phyloP scores from a whole-genome alignment of 2,888 invertebrate genomes.

The Archaeoteleia sp. region DNA sequence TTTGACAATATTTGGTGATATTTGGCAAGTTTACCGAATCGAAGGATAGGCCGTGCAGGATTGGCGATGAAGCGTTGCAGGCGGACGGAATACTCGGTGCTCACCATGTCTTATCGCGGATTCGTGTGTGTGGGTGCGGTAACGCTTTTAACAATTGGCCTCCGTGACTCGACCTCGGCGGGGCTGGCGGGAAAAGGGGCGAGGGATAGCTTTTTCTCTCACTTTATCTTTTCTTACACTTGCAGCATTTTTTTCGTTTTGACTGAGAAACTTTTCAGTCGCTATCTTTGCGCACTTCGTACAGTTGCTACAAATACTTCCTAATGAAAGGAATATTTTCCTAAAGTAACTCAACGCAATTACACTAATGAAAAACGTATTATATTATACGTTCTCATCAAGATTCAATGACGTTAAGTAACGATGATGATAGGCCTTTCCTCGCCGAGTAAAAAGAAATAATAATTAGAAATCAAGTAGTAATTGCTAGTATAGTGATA shows the following conservation, averaged over 20 bases:
- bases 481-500: slow-evolving; percentile 35
- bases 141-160: slow-evolving; percentile 67
- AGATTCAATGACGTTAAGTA: too few relatives aligned
- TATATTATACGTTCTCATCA: too few relatives aligned
- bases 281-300: slow-evolving; percentile 67
- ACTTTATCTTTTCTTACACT: slow-evolving; percentile 34
- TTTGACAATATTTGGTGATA: not conserved
- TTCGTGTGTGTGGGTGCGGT: slow-evolving; percentile 63
- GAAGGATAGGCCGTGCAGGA: slow-evolving; percentile 68
- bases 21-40: slow-evolving; percentile 37
- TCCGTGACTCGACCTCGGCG: slow-evolving; percentile 75
- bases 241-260: slow-evolving; percentile 60
- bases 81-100: slow-evolving; percentile 70
- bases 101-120: slow-evolving; percentile 71
- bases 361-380: too few relatives aligned
- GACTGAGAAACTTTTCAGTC: slow-evolving; percentile 62
- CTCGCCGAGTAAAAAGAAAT: slow-evolving; percentile 1
- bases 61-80: slow-evolving; percentile 56
- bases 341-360: not conserved
- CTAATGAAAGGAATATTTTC: slow-evolving; percentile 54
- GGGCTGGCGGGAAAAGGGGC: slow-evolving; percentile 73
- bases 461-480: slow-evolving; percentile 25
- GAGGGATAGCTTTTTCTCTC: slow-evolving; percentile 50
- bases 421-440: not conserved
- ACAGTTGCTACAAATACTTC: slow-evolving; percentile 73